Evolutionary conservation across 2,113 vertebrate genomes (phyloP).

Genomic region (Pteruthius melanotis): DNA sequence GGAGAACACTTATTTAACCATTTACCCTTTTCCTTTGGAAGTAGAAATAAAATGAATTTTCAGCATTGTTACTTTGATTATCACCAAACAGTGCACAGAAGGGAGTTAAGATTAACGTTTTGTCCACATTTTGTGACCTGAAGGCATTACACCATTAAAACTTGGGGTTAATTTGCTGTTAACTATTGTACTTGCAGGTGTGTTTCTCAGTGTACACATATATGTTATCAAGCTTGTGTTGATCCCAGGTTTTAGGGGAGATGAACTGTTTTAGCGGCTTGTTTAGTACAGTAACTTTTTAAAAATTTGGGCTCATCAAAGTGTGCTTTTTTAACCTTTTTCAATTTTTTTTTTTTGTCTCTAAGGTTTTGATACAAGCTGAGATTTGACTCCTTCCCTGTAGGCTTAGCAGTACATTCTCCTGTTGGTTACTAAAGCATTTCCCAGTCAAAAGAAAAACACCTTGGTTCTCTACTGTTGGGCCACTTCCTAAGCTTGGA

Average conservation of each 20-base stretch:
- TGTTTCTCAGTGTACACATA: conserved; percentile 24
- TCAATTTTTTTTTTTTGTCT: not conserved
- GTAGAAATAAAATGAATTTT: conserved; percentile 84
- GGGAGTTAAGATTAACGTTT: conserved; percentile 12
- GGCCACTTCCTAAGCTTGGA: not conserved
- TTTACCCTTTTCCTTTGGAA: conserved; percentile 69
- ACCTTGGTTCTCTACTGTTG: not conserved
- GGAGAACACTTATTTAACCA: conserved; percentile 79
- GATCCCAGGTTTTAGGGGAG: not conserved
- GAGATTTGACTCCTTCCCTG: not conserved
- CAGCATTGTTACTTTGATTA: conserved; percentile 64
- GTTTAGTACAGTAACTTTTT: not conserved
- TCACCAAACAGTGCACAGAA: conserved; percentile 44
- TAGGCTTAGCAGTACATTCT: conserved; percentile 54
- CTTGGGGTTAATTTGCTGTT: conserved; percentile 64
- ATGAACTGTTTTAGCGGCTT: not conserved
- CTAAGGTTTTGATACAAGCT: not conserved
- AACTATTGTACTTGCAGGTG: conserved; percentile 44
- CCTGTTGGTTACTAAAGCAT: not conserved
- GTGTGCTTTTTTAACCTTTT: not conserved
- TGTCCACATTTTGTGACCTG: conserved; percentile 40
- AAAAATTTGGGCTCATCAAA: not conserved
- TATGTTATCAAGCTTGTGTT: not conserved
- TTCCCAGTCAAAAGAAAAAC: conserved; percentile 3
- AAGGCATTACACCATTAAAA: conserved; percentile 34